Percentiles rank a stretch among this genome's conserved stretches.
These are phyloP conservation scores for Phylloscopus trochiloides DNA, from an alignment of 2,113 vertebrate genomes.

Conservation along the genomic window DNA sequence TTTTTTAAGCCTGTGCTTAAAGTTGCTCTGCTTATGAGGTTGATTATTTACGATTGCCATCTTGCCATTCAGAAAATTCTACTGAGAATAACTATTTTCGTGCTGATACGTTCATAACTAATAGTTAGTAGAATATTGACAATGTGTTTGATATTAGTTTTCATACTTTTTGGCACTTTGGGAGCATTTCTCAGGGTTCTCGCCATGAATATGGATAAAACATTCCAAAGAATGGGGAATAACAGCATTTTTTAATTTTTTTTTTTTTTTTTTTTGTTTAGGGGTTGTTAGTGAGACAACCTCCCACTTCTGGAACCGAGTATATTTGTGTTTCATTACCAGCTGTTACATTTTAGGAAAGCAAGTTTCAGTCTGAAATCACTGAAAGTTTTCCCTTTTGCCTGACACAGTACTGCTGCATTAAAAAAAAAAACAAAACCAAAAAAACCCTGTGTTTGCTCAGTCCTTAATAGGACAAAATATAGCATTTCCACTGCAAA, in stretches of 20 bases:
- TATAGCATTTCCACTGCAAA: background rate
- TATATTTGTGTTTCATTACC: background rate
- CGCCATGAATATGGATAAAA: conserved; percentile 1
- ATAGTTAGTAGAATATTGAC: background rate
- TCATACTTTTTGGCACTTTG: background rate
- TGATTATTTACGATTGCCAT: background rate
- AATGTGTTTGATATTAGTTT: conserved; percentile 27
- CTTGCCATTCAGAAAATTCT: background rate
- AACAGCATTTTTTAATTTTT: background rate
- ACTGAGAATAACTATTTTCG: background rate
- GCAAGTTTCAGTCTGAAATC: background rate
- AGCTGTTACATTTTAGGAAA: background rate
- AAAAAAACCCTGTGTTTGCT: background rate
- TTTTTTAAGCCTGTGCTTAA: background rate
- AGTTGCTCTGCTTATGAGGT: background rate
- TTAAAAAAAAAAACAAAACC: background rate
- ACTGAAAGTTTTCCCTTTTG: background rate
- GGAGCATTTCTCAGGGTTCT: background rate
- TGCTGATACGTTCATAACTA: background rate
- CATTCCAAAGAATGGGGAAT: background rate
- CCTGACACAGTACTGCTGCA: background rate
- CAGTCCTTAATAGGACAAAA: conserved; percentile 4
- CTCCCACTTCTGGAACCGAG: background rate
- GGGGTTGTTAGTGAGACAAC: background rate
- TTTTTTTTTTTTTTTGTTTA: background rate